Conservation (phyloP, 2,888 invertebrate genomes). For the Sinohyriopsis cumingii region DNA sequence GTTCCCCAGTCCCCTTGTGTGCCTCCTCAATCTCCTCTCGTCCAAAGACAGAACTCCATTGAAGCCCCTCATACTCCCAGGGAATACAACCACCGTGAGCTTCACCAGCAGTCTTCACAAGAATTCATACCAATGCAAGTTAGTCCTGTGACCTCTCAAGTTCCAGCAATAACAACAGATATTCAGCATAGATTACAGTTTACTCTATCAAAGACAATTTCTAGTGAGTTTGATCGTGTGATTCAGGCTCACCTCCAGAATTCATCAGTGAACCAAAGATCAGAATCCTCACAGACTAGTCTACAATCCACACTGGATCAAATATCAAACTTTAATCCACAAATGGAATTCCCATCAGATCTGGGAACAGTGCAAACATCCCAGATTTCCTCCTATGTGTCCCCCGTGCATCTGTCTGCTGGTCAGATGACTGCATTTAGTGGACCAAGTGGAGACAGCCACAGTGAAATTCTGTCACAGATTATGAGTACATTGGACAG, state of each 20-base stretch:
- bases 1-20: conserved; percentile 30
- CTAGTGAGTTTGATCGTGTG: too few relatives aligned
- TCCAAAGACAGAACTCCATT: conserved; percentile 40
- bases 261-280: conserved; percentile 15
- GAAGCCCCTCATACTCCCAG: conserved; percentile 32
- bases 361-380: background rate
- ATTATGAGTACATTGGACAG: conserved; percentile 27
- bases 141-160: too few relatives aligned
- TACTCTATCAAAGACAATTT: too few relatives aligned
- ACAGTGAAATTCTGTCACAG: conserved; percentile 36
- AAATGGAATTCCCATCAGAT: background rate
- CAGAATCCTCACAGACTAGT: conserved; percentile 36
- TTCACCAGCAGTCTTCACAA: conserved; percentile 11
- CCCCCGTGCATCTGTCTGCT: conserved; percentile 7
- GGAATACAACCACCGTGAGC: conserved; percentile 9
- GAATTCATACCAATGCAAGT: conserved; percentile 5
- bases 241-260: too few relatives aligned
- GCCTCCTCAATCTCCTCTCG: conserved; percentile 25
- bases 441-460: conserved; percentile 6
- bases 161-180: too few relatives aligned
- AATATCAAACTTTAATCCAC: conserved; percentile 2
- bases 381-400: conserved; percentile 1
- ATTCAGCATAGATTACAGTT: too few relatives aligned
- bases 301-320: conserved; percentile 44
- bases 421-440: conserved; percentile 14